Percentiles rank a stretch among this genome's conserved stretches.
Conservation (phyloP, 2,888 invertebrate species). For the Neoscelio sp. region DNA sequence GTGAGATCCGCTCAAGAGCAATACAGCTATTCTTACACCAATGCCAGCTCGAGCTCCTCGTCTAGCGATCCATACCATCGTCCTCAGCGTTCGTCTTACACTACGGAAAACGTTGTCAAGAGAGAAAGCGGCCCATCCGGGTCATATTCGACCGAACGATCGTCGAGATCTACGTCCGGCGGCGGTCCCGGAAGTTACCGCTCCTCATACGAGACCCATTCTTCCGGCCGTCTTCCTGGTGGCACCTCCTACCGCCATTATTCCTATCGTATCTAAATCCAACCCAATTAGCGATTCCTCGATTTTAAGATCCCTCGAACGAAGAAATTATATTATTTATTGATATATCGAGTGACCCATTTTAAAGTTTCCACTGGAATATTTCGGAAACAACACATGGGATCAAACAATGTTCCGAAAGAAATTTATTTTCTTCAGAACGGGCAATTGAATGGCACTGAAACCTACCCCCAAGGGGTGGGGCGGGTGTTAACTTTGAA, state of each 20-base stretch:
- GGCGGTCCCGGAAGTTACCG: constrained; percentile 90
- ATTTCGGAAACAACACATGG: no score
- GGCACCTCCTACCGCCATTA: constrained; percentile 93
- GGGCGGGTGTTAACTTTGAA: no score
- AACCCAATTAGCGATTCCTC: constrained; percentile 26
- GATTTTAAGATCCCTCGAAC: constrained; percentile 36
- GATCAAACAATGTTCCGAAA: no score
- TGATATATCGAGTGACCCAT: no score
- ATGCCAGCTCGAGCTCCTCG: constrained; percentile 84
- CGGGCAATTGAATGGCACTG: no score
- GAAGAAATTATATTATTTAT: constrained; percentile 36
- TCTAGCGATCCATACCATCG: constrained; percentile 85
- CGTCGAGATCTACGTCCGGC: constrained; percentile 86
- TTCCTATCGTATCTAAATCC: constrained; percentile 92
- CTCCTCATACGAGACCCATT: constrained; percentile 90
- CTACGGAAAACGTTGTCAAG: constrained; percentile 88
- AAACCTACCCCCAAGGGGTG: no score
- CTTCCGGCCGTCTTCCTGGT: constrained; percentile 92
- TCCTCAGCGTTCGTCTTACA: constrained; percentile 88
- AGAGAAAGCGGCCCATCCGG: constrained; percentile 89
- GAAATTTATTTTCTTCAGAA: no score
- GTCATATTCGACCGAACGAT: constrained; percentile 89
- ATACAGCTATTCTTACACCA: constrained; percentile 93
- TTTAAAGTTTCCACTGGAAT: no score
- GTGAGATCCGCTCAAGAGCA: constrained; percentile 88